phyloP scores from a whole-genome alignment of 2,113 vertebrate genomes.

The Diphyllodes magnificus region DNA sequence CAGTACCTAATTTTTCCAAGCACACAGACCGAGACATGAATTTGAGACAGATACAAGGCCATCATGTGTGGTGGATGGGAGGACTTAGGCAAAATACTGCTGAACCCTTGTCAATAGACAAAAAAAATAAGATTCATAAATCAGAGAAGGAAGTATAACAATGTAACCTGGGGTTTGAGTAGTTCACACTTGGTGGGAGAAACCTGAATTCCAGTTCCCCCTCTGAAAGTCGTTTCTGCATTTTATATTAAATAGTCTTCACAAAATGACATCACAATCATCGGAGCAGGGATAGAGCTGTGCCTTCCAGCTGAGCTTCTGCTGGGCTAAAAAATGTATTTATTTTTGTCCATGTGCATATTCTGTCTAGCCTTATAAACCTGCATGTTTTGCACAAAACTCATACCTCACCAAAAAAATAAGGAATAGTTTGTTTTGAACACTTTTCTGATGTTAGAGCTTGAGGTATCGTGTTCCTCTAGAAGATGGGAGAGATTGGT shows the following conservation, averaged over 20 bases:
- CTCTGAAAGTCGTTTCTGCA: background rate
- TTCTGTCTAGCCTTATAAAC: background rate
- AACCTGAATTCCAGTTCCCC: background rate
- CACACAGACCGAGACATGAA: background rate
- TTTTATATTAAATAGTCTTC: background rate
- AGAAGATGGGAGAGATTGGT: background rate
- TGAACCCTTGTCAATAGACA: background rate
- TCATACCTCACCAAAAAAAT: background rate
- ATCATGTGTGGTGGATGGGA: background rate
- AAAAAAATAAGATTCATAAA: background rate
- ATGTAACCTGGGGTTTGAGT: background rate
- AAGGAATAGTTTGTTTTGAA: background rate
- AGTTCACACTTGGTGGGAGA: background rate
- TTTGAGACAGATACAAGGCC: background rate
- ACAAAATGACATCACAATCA: background rate
- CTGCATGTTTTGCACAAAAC: background rate
- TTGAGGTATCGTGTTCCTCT: background rate
- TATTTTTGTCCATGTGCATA: background rate
- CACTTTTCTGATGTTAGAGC: background rate
- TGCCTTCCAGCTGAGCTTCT: background rate
- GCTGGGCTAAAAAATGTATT: background rate
- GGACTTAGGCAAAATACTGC: background rate
- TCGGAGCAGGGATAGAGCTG: background rate
- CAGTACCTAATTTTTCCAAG: background rate
- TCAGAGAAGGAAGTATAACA: background rate